Evolutionary conservation across 2,113 vertebrate species (phyloP), one percentile per base, ranked within the genome.

Genomic region (Zosterops lateralis): DNA sequence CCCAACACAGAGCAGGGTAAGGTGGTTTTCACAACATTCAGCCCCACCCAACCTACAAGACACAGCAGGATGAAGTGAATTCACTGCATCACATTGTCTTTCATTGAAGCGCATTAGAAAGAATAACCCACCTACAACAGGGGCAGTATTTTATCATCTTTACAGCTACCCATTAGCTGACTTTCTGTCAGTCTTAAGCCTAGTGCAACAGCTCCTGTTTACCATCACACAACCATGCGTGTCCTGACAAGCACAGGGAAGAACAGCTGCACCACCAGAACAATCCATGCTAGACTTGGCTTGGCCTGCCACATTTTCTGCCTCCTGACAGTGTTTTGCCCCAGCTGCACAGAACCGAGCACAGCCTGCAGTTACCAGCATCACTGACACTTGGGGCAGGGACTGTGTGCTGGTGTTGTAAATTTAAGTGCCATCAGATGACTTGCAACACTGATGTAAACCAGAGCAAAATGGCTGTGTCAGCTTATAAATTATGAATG

Each of bases 401-500:
- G 45, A 32, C 61, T 21, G 9, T 8, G 42, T 17, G 36, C 53
- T 19, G 7, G 51, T 61, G 31, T 13, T 5, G n/a, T 38, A 56
- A 50, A 85, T 54, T 31, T 53, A 60, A 81, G 40, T 40, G 29
- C 71, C 65, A 89, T 74, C 72, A 78, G 87, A 80, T 76, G 81
- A 84, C 64, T 87, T 67, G 24, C 64, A 88, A 48, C 57, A 70
- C 56, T 47, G 64, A 93, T 61, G 60, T 50, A 83, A 80, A 82
- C 36, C 61, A 85, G 65, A 90, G 64, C 64, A 92, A 89, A 93
- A 79, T 3, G 12, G 28, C 84, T 80, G 56, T 22, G 29, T 78
- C 95, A 86, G 73, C 83, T 77, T 71, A 83, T 92, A 78, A 92
- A 86, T 95, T 87, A 86, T 89, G 50, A 51, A 92, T 18, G 25